Percentiles rank a stretch among this genome's conserved stretches.
Conservation (phyloP, 2,888 invertebrate species). For the Piscicola geometra region DNA sequence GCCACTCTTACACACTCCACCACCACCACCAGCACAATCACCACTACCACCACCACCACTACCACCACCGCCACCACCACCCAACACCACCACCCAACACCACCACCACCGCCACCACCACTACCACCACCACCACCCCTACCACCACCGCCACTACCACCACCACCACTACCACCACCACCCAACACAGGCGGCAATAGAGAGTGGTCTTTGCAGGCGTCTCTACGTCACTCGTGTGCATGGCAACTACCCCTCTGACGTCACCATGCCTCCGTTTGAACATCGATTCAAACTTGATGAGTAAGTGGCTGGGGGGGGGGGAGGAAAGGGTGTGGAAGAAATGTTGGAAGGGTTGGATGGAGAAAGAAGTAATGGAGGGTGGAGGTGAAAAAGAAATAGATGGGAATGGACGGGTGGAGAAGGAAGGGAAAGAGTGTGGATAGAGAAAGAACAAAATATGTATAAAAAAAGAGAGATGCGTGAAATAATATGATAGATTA, state of each 20-base stretch:
- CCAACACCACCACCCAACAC: neutral
- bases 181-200: neutral
- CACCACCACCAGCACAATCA: no score
- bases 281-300: neutral
- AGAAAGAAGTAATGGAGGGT: no score
- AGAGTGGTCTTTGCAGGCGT: constrained; percentile 3
- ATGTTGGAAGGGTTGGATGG: no score
- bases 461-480: neutral
- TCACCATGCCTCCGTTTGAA: constrained; percentile 11
- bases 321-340: no score
- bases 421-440: no score
- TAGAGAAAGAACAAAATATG: neutral
- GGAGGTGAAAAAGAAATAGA: no score
- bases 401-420: no score
- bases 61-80: neutral
- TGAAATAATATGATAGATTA: no score
- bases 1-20: no score
- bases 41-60: no score
- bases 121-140: neutral
- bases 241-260: neutral
- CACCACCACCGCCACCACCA: neutral
- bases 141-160: no score
- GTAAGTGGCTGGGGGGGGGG: no score
- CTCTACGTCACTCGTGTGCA: neutral
- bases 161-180: neutral